phyloP scores from a whole-genome alignment of 2,888 invertebrate species.

The Macaria notata region DNA sequence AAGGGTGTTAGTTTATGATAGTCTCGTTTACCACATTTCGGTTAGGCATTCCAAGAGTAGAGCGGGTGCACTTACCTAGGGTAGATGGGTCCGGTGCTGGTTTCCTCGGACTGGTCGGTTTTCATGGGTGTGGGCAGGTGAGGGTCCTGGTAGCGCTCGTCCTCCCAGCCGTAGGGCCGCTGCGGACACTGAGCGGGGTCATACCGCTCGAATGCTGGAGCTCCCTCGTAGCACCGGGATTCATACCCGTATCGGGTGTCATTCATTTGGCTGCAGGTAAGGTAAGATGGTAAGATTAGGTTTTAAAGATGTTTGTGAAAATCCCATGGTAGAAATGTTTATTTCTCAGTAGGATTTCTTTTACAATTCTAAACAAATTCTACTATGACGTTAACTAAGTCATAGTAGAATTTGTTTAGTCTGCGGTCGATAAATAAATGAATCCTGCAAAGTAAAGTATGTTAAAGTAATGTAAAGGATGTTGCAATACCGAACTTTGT shows the following conservation, averaged over 20 bases:
- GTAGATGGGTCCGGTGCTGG: conserved; percentile 87
- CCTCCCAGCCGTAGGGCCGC: conserved; percentile 80
- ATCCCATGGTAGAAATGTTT: too few relatives aligned
- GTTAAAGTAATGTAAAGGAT: too few relatives aligned
- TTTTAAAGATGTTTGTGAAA: too few relatives aligned
- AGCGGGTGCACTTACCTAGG: conserved; percentile 80
- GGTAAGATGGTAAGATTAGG: too few relatives aligned
- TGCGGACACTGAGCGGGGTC: conserved; percentile 78
- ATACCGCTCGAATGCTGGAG: conserved; percentile 78
- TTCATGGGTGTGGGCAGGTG: conserved; percentile 85
- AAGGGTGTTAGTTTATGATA: conserved; percentile 2
- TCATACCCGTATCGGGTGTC: conserved; percentile 82
- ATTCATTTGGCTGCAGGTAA: conserved; percentile 76
- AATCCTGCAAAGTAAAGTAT: too few relatives aligned
- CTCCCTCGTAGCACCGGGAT: conserved; percentile 77
- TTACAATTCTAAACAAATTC: too few relatives aligned
- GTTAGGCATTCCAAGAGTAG: conserved; percentile 30
- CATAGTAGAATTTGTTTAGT: too few relatives aligned
- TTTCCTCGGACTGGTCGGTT: conserved; percentile 86
- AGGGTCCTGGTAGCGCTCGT: conserved; percentile 83
- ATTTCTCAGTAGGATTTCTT: too few relatives aligned
- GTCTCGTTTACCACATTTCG: conserved; percentile 76
- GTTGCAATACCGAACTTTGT: too few relatives aligned
- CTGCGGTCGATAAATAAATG: too few relatives aligned
- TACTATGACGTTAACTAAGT: too few relatives aligned